Evolutionary conservation across 2,113 vertebrate species (phyloP).

Genomic region (Hemiscyllium ocellatum): DNA sequence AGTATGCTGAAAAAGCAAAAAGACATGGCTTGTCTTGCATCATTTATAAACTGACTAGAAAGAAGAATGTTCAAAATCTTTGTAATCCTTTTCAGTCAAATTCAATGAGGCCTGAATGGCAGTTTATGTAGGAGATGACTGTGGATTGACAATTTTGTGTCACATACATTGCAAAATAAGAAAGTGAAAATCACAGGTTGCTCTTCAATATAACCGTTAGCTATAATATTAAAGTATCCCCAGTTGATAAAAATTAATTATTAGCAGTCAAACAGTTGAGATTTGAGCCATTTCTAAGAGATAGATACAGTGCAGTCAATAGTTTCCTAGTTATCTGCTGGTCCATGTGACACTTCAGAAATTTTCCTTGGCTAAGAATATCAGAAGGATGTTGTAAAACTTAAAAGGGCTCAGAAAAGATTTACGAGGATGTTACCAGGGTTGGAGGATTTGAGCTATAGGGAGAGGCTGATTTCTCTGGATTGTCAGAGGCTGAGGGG

Average conservation of each 20-base stretch:
- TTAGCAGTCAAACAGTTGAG: neutral
- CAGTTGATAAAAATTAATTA: neutral
- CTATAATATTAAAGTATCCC: neutral
- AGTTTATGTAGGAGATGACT: neutral
- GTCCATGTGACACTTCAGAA: neutral
- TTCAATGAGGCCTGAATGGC: neutral
- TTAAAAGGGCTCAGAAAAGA: too few relatives aligned
- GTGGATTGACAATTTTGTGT: neutral
- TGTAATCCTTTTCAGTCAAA: neutral
- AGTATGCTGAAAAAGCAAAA: neutral
- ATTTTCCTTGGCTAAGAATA: neutral
- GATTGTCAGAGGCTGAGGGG: too few relatives aligned
- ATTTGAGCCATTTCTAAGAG: neutral
- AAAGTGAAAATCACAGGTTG: neutral
- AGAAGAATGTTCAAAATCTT: neutral
- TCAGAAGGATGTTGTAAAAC: too few relatives aligned
- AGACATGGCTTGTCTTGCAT: neutral
- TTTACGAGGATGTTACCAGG: too few relatives aligned
- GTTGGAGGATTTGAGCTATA: too few relatives aligned
- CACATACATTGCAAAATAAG: neutral
- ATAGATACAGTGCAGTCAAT: neutral
- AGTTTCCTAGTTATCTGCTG: neutral
- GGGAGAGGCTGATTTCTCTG: too few relatives aligned
- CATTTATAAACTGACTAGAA: neutral
- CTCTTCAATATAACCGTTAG: neutral